These are phyloP conservation scores for Potamarius usumacintae DNA, from an alignment of 2,113 vertebrate genomes.

Conservation along the genomic window DNA sequence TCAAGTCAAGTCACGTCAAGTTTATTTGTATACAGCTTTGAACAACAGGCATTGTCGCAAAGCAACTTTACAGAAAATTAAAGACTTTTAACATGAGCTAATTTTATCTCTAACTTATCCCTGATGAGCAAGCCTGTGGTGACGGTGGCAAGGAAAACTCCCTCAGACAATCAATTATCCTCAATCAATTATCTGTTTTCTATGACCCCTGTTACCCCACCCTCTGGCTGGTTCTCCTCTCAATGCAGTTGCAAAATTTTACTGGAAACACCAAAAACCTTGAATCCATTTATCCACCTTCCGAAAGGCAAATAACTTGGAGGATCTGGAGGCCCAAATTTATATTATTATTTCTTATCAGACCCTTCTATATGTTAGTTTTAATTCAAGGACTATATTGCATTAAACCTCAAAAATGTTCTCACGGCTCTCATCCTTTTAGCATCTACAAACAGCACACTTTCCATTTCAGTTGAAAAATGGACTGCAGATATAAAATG, in stretches of 20 bases:
- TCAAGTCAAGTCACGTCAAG: not conserved
- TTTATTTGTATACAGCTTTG: no score
- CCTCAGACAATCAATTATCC: no score
- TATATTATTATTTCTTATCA: not conserved
- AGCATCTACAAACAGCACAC: not conserved
- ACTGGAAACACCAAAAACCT: not conserved
- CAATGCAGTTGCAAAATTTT: not conserved
- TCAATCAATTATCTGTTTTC: not conserved
- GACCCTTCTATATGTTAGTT: not conserved
- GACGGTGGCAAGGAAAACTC: no score
- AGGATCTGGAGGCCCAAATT: not conserved
- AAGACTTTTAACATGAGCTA: no score
- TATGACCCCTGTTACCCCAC: not conserved
- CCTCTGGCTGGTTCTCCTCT: not conserved
- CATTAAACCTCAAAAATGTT: not conserved
- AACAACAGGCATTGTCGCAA: no score
- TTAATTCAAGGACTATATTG: not conserved
- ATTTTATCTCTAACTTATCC: no score
- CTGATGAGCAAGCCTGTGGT: no score
- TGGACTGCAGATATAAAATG: slow-evolving; percentile 10
- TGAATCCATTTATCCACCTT: no score
- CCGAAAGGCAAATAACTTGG: not conserved
- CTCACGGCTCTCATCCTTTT: no score
- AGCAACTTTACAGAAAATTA: no score
- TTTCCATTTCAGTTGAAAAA: not conserved